phyloP scores from a whole-genome alignment of 2,888 invertebrate species.

The Sarcophaga caerulescens region DNA sequence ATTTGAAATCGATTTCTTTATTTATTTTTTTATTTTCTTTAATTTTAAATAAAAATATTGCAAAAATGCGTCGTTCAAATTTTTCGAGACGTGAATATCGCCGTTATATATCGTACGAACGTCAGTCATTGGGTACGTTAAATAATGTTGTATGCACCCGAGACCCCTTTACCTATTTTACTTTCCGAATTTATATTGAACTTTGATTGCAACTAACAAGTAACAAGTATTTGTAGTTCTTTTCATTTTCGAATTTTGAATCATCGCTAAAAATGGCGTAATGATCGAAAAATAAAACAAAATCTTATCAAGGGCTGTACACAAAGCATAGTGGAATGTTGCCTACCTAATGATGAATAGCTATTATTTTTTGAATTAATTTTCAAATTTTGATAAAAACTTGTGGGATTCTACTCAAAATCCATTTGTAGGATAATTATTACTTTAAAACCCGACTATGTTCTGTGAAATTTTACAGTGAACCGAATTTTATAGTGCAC shows the following conservation, averaged over 20 bases:
- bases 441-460: no score
- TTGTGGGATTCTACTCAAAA: no score
- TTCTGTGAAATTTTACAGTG: no score
- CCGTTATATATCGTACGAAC: slow-evolving; percentile 78
- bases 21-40: background rate
- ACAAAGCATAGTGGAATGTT: no score
- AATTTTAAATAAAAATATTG: slow-evolving; percentile 6
- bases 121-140: slow-evolving; percentile 76
- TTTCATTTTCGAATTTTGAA: background rate
- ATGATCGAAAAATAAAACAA: background rate
- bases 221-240: background rate
- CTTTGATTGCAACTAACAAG: background rate
- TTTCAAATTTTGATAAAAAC: no score
- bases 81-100: slow-evolving; percentile 76
- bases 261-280: background rate
- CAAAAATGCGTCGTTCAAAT: slow-evolving; percentile 76
- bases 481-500: no score
- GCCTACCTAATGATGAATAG: no score
- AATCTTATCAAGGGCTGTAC: no score
- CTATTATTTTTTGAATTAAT: no score
- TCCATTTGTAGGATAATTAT: no score
- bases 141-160: background rate
- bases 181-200: no score
- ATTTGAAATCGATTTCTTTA: background rate
- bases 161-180: no score